Evolutionary conservation across 2,888 invertebrate species (phyloP).

Genomic region (Noctua janthina): DNA sequence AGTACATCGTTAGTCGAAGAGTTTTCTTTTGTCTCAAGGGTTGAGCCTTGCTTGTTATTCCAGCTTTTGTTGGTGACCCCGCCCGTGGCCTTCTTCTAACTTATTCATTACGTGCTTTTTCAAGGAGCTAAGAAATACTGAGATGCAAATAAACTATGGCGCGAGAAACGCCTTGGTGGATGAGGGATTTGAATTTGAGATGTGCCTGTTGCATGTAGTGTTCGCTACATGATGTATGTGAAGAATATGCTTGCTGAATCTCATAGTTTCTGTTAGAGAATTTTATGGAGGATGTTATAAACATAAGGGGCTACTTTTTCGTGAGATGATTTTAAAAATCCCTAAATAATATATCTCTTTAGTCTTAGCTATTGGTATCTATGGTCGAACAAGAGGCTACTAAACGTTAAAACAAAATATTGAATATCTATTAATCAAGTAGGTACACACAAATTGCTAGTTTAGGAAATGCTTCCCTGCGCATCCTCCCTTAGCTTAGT

Average conservation of each 20-base stretch:
- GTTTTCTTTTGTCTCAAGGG: constrained; percentile 85
- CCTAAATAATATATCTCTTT: background rate
- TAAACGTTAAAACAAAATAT: background rate
- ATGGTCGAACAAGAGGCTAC: background rate
- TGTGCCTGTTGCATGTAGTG: constrained; percentile 52
- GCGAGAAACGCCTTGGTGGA: constrained; percentile 49
- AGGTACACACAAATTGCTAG: background rate
- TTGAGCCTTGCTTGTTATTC: constrained; percentile 78
- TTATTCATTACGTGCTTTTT: constrained; percentile 81
- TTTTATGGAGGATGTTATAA: constrained; percentile 20
- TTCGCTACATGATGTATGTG: constrained; percentile 42
- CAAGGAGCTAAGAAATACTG: constrained; percentile 67
- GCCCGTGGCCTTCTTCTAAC: constrained; percentile 80
- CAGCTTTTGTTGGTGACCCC: constrained; percentile 81
- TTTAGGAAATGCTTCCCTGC: background rate
- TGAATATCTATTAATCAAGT: background rate
- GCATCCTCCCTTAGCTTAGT: background rate
- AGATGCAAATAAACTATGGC: constrained; percentile 63
- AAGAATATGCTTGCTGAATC: constrained; percentile 39
- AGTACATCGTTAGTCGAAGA: constrained; percentile 83
- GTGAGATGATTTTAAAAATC: background rate
- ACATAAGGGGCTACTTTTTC: background rate
- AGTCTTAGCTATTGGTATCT: background rate
- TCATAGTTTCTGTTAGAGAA: constrained; percentile 31
- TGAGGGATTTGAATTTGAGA: constrained; percentile 59